Percentiles rank a stretch among this genome's conserved stretches.
phyloP scores from a whole-genome alignment of 1,140 invertebrate genomes.

The Bombus picipes region DNA sequence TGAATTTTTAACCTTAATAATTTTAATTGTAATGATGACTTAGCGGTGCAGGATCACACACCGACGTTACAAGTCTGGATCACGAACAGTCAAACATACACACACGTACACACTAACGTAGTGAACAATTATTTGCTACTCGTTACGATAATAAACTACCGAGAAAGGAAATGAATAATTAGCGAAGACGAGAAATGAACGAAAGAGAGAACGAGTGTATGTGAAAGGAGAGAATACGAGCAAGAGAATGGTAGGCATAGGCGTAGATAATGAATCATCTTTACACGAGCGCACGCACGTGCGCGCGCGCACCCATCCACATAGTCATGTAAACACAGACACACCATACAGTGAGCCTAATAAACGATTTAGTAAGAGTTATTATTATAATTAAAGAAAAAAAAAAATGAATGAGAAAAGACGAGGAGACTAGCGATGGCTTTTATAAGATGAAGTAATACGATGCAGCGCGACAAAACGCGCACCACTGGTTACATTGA shows the following conservation, averaged over 20 bases:
- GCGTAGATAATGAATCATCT: constrained; percentile 9
- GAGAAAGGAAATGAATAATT: constrained; percentile 8
- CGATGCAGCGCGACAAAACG: constrained; percentile 34
- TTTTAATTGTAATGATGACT: constrained; percentile 47
- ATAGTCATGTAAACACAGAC: background rate
- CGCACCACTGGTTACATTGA: constrained; percentile 45
- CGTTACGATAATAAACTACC: constrained; percentile 20
- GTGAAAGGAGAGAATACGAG: background rate
- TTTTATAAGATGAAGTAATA: constrained; percentile 52
- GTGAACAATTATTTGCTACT: constrained; percentile 22
- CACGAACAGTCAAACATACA: background rate
- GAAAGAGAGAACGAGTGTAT: background rate
- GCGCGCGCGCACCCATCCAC: background rate
- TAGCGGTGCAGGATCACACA: constrained; percentile 45
- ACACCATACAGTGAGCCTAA: constrained; percentile 35
- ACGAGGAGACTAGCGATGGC: constrained; percentile 35
- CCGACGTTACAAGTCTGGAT: constrained; percentile 11
- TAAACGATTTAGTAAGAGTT: constrained; percentile 41
- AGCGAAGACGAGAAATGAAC: background rate
- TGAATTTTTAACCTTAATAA: constrained; percentile 60
- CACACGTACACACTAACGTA: background rate
- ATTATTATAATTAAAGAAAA: constrained; percentile 25
- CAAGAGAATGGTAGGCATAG: background rate
- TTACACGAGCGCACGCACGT: background rate
- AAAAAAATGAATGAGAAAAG: background rate